Base-by-base conservation (phyloP, 2,113 vertebrate species). In the Cebidichthys violaceus region DNA sequence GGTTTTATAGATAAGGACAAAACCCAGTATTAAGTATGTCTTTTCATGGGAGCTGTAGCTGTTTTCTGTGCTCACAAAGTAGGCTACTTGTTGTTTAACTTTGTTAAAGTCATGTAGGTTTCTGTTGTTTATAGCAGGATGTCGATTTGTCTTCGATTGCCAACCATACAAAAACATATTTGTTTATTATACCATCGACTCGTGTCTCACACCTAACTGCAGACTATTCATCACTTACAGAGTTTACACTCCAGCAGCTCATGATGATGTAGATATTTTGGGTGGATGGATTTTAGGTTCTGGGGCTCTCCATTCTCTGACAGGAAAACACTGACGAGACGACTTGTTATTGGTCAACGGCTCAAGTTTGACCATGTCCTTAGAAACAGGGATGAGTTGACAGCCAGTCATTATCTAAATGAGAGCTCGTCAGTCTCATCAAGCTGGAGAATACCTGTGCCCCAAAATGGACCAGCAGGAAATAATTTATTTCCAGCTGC, bases 401-500 rank as follows among this genome's bases (percentile, higher is more conserved):
- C 4, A 43, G 20, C 5, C 22, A 5, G 14, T 41, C 7, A 3
- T 9, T 66, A 24, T 27, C 9, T 27, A 13, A 33, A 35, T 11
- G 45, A 61, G 13, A 35, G 11, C 29, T 33, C n/a, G 29, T 76
- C 10, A 54, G 24, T 41, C 33, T 41, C 31, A 54, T 66, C 73
- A 20, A 11, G 20, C 14, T 37, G 39, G 15, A 75, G 59, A 33
- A n/a, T 22, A 13, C 35, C 29, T 35, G 22, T 8, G 31, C 29
- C 22, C 22, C 31, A 52, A 17, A 52, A n/a, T 20, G 45, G n/a
- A 27, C 64, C 60, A 27, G 37, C 62, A n/a, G 62, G 75, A 68
- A 33, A 57, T 57, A 6, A 31, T 62, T 55, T 24, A n/a, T 11
- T 24, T 29, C 62, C 64, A 57, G 64, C 54, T 68, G 65, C 69